phyloP scores from a whole-genome alignment of 2,113 vertebrate genomes.

The Raphicerus campestris region DNA sequence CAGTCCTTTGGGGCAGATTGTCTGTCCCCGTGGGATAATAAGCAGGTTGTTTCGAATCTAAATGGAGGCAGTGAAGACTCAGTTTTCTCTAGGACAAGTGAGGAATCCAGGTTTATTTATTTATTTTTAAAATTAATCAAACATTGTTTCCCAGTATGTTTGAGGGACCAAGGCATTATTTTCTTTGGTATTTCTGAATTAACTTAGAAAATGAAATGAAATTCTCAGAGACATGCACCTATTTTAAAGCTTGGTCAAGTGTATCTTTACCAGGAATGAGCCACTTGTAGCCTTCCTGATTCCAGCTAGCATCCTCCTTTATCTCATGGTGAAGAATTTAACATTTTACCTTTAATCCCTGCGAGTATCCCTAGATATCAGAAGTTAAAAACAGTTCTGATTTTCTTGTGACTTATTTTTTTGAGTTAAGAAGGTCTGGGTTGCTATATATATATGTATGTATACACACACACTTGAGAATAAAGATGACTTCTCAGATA shows the following conservation, averaged over 20 bases:
- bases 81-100: background rate
- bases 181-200: background rate
- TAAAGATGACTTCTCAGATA: background rate
- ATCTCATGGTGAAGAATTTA: background rate
- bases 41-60: background rate
- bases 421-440: background rate
- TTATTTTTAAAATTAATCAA: background rate
- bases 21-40: background rate
- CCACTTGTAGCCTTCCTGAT: background rate
- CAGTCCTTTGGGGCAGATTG: no score
- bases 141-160: background rate
- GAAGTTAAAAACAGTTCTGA: background rate
- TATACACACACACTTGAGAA: background rate
- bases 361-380: background rate
- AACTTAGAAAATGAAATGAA: background rate
- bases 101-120: background rate
- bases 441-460: background rate
- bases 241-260: background rate
- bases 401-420: slow-evolving; percentile 2
- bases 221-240: background rate
- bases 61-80: background rate
- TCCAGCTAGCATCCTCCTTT: background rate
- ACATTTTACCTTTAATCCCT: background rate
- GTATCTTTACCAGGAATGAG: background rate
- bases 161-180: background rate